These are phyloP conservation scores for Corythaeola cristata DNA, from an alignment of 2,113 vertebrate genomes.

Conservation along the genomic window DNA sequence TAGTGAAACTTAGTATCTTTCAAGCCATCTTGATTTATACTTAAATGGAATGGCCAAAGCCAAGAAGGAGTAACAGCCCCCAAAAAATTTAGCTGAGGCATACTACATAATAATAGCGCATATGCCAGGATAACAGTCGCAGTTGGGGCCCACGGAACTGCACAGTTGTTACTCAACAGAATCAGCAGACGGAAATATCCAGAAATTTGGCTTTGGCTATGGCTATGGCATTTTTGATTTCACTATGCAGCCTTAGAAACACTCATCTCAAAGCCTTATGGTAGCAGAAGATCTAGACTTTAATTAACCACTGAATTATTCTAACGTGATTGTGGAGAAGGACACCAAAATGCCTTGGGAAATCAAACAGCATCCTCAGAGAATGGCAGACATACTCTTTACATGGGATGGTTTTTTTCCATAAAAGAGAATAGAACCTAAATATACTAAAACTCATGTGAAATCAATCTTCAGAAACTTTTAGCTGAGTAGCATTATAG, in stretches of 20 bases:
- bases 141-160: not conserved
- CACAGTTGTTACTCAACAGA: not conserved
- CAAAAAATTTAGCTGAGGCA: not conserved
- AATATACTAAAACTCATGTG: not conserved
- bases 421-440: not conserved
- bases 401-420: not conserved
- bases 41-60: not conserved
- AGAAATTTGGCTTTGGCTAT: not conserved
- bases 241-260: not conserved
- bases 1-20: not conserved
- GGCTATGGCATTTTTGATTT: not conserved
- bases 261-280: not conserved
- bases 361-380: not conserved
- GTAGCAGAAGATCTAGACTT: not conserved
- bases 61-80: not conserved
- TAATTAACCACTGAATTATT: not conserved
- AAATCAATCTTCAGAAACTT: slow-evolving; percentile 3
- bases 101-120: fast-evolving
- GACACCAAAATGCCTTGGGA: not conserved
- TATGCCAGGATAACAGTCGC: not conserved
- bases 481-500: not conserved
- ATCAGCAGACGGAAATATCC: not conserved
- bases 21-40: not conserved
- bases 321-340: not conserved
- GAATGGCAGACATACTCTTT: not conserved